Base-by-base conservation (phyloP, 2,888 invertebrate species). In the Sepiola atlantica region DNA sequence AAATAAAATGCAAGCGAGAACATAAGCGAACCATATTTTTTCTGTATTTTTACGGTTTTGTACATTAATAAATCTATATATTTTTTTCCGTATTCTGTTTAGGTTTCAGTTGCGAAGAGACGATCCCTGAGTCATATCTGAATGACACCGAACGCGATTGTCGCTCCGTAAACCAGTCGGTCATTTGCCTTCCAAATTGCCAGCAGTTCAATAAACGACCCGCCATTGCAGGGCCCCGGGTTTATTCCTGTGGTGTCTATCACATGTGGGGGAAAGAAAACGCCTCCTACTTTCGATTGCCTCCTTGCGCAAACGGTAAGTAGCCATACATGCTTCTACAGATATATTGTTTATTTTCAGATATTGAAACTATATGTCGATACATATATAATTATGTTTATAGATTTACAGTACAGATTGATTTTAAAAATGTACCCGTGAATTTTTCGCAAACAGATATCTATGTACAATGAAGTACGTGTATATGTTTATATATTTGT, bases 201-300 rank as follows among this genome's bases (percentile, higher is more conserved):
- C 12, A 54, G 0, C 54, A 24, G 16, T 1, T 16, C 6, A 55
- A n/a, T 55, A n/a, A 92, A n/a, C 21, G 8, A 6, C 55, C 6
- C 0, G 55, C 28, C 0, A 55, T 92, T 6, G 54, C 54, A 18
- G 54, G 92, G 1, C 92, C 92, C 10, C 45, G 20, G 14, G 32
- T 92, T 2, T 92, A 92, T 45, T 20, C 92, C 8, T 92, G 92
- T 92, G 92, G 92, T 28, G n/a, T 55, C 55, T 14, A 32, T 55
- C 54, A 92, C 10, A 92, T 92, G 92, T 92, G 92, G 92, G 54
- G 92, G 10, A 92, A 92, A 6, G n/a, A 55, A n/a, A 4, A 92
- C 18, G 14, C 45, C n/a, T n/a, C 92, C 18, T 10, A 28, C 20
- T n/a, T 92, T 55, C 45, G n/a, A 92, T 54, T 55, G 1, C 92